phyloP scores from a whole-genome alignment of 2,113 vertebrate species.

The Elgaria multicarinata region DNA sequence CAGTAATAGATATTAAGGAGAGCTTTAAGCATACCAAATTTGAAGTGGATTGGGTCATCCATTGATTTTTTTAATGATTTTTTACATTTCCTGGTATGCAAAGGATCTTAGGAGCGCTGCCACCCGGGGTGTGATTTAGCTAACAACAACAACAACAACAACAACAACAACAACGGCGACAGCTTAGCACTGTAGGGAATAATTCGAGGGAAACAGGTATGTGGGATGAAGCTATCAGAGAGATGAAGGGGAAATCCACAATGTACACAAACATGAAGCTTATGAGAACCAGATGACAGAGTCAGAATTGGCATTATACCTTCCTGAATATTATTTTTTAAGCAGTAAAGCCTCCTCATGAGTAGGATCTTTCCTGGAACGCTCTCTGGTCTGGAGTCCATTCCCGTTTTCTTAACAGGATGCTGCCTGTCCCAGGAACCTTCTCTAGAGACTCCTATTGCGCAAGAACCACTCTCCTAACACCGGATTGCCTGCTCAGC shows the following conservation, averaged over 20 bases:
- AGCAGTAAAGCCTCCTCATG: not conserved
- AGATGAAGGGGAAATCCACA: not conserved
- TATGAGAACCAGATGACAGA: not conserved
- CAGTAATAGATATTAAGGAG: too few species aligned
- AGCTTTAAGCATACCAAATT: too few species aligned
- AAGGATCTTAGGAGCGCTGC: too few species aligned
- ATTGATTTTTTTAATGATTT: too few species aligned
- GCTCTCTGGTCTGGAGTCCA: not conserved
- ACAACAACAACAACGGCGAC: too few species aligned
- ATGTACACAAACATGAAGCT: not conserved
- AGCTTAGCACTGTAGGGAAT: too few species aligned
- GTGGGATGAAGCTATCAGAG: too few species aligned
- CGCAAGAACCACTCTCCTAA: not conserved
- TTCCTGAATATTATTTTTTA: not conserved
- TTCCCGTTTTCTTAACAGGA: not conserved
- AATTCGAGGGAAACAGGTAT: too few species aligned
- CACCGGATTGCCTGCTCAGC: not conserved
- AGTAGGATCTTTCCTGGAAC: not conserved
- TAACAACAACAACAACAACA: too few species aligned
- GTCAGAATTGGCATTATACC: not conserved
- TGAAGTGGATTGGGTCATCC: too few species aligned
- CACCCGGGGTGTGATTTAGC: too few species aligned
- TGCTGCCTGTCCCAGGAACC: not conserved
- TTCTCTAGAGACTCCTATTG: not conserved
- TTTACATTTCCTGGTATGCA: too few species aligned